Evolutionary conservation across 23 tunicate genomes (phyloP), one percentile per base, ranked within the genome.

Genomic region (Styela plicata): DNA sequence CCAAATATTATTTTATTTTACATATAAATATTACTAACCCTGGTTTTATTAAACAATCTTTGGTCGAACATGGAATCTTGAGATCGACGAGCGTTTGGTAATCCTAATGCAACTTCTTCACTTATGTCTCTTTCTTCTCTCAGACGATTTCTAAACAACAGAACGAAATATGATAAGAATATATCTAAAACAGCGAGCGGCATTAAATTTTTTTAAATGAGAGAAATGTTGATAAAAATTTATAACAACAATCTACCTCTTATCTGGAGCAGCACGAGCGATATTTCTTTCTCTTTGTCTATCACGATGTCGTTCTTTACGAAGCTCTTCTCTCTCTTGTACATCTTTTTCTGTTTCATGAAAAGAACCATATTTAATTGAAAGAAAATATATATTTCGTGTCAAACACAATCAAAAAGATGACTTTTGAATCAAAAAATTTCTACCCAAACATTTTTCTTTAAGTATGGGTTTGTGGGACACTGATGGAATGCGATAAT

Each of bases 191-290:
- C n/a, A n/a, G n/a, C n/a, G n/a, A n/a, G n/a, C n/a, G n/a, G n/a
- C n/a, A n/a, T n/a, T n/a, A n/a, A n/a, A n/a, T n/a, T n/a, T n/a
- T n/a, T n/a, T n/a, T n/a, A n/a, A n/a, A n/a, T n/a, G n/a, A n/a
- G n/a, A n/a, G n/a, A n/a, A n/a, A n/a, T n/a, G n/a, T n/a, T n/a
- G n/a, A n/a, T n/a, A n/a, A n/a, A n/a, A n/a, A n/a, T n/a, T n/a
- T n/a, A n/a, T n/a, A n/a, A n/a, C n/a, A n/a, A n/a, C n/a, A n/a
- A 10, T 64, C 13, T 31, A 95, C 99, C 89, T 86, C 36, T 95
- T 95, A 10, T 90, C 99, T 2, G 99, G 99, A 35, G 99, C 99
- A 69, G 99, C 99, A 23, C 99, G 76, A 2, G 89, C 99, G 79
- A 95, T 91, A 68, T 90, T 90, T 36, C 96, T 69, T 25, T 88